Evolutionary conservation across 2,888 invertebrate genomes (phyloP).

Genomic region (Beris chalybata): DNA sequence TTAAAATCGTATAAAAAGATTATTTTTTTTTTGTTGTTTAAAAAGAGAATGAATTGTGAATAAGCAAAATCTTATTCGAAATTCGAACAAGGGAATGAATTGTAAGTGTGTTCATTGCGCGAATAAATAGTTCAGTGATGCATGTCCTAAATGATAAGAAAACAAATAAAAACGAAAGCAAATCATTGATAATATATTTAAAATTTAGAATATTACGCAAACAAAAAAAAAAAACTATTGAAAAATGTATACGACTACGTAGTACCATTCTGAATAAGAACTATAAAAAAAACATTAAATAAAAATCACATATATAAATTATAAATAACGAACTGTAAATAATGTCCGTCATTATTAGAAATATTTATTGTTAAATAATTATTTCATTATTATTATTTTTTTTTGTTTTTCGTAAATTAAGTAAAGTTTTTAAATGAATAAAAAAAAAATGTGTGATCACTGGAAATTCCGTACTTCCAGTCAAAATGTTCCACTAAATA

Average conservation of each 20-base stretch:
- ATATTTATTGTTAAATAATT: constrained; percentile 12
- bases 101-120: no score
- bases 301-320: constrained; percentile 14
- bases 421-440: background rate
- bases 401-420: constrained; percentile 8
- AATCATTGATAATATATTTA: background rate
- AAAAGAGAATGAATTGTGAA: no score
- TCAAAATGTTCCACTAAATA: constrained; percentile 18
- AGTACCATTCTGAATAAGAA: constrained; percentile 17
- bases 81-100: no score
- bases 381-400: background rate
- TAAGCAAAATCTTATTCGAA: no score
- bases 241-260: constrained; percentile 27
- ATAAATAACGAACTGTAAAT: constrained; percentile 14
- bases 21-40: no score
- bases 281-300: background rate
- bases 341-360: constrained; percentile 12
- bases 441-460: constrained; percentile 10
- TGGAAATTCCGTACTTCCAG: constrained; percentile 5
- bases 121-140: no score
- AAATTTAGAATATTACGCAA: constrained; percentile 12
- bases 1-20: no score
- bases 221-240: constrained; percentile 7
- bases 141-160: no score
- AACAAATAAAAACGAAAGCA: no score